Conservation (phyloP, 2,888 invertebrate genomes). For the Caenorhabditis sp. region DNA sequence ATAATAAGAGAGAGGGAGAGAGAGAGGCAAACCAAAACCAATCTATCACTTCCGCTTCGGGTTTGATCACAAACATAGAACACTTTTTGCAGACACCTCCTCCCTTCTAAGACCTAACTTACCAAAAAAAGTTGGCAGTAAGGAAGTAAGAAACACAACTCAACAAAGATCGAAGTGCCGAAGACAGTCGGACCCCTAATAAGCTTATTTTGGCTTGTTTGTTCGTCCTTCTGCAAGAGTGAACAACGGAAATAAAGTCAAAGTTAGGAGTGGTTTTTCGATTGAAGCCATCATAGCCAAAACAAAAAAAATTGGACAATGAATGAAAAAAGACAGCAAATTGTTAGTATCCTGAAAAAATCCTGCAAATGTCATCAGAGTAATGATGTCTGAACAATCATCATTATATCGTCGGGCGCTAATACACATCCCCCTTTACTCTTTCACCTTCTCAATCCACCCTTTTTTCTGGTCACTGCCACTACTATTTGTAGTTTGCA, state of each 20-base stretch:
- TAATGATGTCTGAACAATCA: constrained; percentile 24
- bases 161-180: constrained; percentile 18
- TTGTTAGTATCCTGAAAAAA: constrained; percentile 25
- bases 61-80: constrained; percentile 47
- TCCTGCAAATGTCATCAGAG: neutral
- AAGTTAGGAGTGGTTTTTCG: neutral
- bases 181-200: neutral
- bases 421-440: constrained; percentile 21
- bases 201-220: constrained; percentile 21
- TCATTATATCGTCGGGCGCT: constrained; percentile 40
- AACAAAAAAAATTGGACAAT: constrained; percentile 13
- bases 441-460: constrained; percentile 17
- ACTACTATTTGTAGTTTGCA: constrained; percentile 45
- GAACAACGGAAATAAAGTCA: constrained; percentile 37
- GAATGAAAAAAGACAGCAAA: constrained; percentile 21
- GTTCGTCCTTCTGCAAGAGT: constrained; percentile 49
- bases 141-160: constrained; percentile 39
- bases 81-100: constrained; percentile 5
- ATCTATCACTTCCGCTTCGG: constrained; percentile 45
- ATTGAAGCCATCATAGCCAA: constrained; percentile 17
- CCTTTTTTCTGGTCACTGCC: constrained; percentile 40
- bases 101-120: constrained; percentile 1
- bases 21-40: neutral
- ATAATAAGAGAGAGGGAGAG: too few relatives aligned
- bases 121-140: neutral